Base-by-base conservation (phyloP, 1,140 invertebrate genomes). In the Halesus radiatus region DNA sequence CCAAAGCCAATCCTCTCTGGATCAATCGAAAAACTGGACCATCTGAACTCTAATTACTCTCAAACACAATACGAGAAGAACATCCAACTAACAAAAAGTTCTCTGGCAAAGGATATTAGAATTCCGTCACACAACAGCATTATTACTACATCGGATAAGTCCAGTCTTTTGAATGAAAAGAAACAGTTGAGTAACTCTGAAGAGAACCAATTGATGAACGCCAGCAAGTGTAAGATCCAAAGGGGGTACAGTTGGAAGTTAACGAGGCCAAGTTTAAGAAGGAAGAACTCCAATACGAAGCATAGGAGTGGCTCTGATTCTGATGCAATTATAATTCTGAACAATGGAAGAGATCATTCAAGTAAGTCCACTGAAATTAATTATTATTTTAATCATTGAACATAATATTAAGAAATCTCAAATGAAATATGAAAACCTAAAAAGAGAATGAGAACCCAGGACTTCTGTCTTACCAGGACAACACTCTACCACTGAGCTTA, bases 241-340 rank as follows among this genome's bases (percentile, higher is more conserved):
- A 87, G 92, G 56, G 92, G 91, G 8, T 93, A 92, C 83, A 94
- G 93, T 32, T 94, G 93, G 94, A 92, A 93, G 78, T 85, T 94
- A 64, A 92, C 93, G 1, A 88, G 92, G 76, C 92, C 93, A 1
- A 94, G 93, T 74, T 86, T 94, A 6, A 89, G 91, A 45, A 90
- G 90, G 62, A 93, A 93, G 85, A 88, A 83, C 50, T 77, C 82
- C 7, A 77, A 50, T 54, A 83, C 80, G n/a, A 89, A 92, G 85
- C 89, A 90, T 84, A 87, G 91, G 78, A 91, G 90, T 26, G 90
- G 90, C 4, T 92, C 91, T 1, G 91, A 92, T 83, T 91, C 91
- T 13, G 91, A 92, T 81, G 90, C 90, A 5, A 87, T 88, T 13
- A 89, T 93, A 54, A 87, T 93, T 50, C 86, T 94, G 4, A 94